Evolutionary conservation across 2,113 vertebrate species (phyloP).

Genomic region (Asarcornis scutulata): DNA sequence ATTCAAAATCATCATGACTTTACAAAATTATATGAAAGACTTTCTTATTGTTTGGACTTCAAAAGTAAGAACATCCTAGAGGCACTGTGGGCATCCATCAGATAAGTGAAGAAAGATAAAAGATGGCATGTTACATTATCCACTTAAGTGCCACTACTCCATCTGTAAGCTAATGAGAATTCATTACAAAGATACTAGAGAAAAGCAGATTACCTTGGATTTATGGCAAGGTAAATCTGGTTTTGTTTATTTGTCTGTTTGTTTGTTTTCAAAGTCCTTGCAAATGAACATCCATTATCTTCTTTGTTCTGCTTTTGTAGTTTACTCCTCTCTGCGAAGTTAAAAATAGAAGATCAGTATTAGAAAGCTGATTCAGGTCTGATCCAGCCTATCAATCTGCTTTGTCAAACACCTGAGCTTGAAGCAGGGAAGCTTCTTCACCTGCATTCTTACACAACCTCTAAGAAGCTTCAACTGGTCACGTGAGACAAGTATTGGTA

Average conservation of each 20-base stretch:
- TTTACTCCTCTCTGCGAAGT: neutral
- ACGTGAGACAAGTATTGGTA: accelerated
- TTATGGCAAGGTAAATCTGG: slow-evolving; percentile 54
- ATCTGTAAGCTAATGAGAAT: slow-evolving; percentile 68
- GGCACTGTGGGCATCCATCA: neutral
- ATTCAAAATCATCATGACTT: slow-evolving; percentile 1
- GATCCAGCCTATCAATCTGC: accelerated
- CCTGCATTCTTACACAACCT: neutral
- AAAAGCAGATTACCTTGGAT: slow-evolving; percentile 69
- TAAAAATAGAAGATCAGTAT: neutral
- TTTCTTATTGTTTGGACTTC: neutral
- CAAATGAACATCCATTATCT: slow-evolving; percentile 42
- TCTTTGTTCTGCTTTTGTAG: slow-evolving; percentile 1
- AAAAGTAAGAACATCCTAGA: slow-evolving; percentile 30
- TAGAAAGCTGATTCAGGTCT: neutral
- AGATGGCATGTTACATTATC: neutral
- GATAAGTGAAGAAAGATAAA: slow-evolving; percentile 38
- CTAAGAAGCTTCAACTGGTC: neutral
- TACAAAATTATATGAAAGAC: neutral
- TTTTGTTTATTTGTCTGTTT: slow-evolving; percentile 39
- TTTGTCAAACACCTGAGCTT: neutral
- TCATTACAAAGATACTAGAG: slow-evolving; percentile 57
- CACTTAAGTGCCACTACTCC: neutral
- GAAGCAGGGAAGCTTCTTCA: neutral
- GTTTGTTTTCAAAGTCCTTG: slow-evolving; percentile 41